phyloP scores from a whole-genome alignment of 2,113 vertebrate genomes.

The Pelecanoides urinatrix region DNA sequence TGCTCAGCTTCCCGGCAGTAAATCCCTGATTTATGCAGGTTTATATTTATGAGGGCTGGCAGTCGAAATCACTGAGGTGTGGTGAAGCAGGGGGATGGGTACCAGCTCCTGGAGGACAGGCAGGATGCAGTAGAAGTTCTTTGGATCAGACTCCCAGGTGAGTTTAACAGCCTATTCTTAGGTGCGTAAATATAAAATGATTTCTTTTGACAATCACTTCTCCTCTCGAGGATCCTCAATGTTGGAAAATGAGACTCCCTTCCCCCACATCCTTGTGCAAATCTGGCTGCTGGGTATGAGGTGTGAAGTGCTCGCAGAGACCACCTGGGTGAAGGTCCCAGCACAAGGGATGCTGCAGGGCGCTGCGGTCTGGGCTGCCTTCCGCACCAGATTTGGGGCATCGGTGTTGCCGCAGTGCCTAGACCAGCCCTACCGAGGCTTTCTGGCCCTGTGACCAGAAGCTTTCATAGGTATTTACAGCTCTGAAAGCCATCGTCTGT shows the following conservation, averaged over 20 bases:
- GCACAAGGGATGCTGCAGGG: background rate
- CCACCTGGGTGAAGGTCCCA: background rate
- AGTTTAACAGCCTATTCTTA: background rate
- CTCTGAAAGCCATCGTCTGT: background rate
- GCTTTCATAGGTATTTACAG: slow-evolving; percentile 1
- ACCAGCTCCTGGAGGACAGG: background rate
- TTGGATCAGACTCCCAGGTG: background rate
- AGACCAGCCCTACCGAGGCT: background rate
- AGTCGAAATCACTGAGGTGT: background rate
- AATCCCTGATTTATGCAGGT: background rate
- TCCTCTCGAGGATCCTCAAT: background rate
- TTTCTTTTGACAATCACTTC: background rate
- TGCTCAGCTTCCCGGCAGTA: slow-evolving; percentile 21
- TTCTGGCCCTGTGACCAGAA: background rate
- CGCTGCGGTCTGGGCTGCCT: accelerated
- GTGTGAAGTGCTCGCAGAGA: background rate
- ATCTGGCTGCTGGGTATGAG: background rate
- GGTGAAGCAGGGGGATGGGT: background rate
- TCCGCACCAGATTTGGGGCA: background rate
- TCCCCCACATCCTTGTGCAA: accelerated
- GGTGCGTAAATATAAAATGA: background rate
- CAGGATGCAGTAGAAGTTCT: background rate
- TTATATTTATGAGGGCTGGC: background rate
- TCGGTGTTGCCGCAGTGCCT: background rate
- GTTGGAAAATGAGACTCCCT: background rate